phyloP scores from a whole-genome alignment of 2,888 invertebrate genomes.

The Anthoptus insignis region DNA sequence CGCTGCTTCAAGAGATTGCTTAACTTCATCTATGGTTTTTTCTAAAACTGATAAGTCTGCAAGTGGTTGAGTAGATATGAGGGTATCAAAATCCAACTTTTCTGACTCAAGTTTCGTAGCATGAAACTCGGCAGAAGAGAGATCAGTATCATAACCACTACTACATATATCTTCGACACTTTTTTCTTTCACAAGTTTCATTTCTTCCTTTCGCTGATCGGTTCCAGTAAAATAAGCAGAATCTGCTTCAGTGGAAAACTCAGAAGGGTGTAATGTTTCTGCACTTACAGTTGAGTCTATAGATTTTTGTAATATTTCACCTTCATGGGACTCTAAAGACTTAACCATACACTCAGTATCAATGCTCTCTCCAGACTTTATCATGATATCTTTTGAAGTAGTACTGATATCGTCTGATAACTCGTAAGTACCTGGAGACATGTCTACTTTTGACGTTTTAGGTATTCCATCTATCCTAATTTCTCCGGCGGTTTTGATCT shows the following conservation, averaged over 20 bases:
- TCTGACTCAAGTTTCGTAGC: conserved; percentile 83
- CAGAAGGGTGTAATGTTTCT: conserved; percentile 83
- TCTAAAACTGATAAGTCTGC: conserved; percentile 87
- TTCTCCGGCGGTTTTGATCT: conserved; percentile 63
- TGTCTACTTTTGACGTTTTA: conserved; percentile 71
- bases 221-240: conserved; percentile 82
- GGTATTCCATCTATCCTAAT: conserved; percentile 59
- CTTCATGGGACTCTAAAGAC: conserved; percentile 83
- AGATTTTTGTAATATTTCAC: conserved; percentile 82
- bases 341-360: conserved; percentile 84
- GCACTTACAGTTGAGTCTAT: conserved; percentile 84
- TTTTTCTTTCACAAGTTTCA: conserved; percentile 80
- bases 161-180: conserved; percentile 90
- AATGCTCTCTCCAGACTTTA: conserved; percentile 83
- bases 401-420: conserved; percentile 76
- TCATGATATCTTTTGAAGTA: conserved; percentile 80
- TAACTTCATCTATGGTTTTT: conserved; percentile 91
- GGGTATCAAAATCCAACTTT: conserved; percentile 81
- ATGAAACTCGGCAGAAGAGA: conserved; percentile 88
- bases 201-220: conserved; percentile 78
- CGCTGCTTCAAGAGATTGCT: conserved; percentile 90
- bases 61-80: conserved; percentile 81
- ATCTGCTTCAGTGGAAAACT: conserved; percentile 83
- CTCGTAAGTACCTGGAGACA: conserved; percentile 75
- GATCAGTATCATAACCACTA: conserved; percentile 89